Evolutionary conservation across 2,888 invertebrate genomes (phyloP).

Genomic region (Agapostemon virescens): DNA sequence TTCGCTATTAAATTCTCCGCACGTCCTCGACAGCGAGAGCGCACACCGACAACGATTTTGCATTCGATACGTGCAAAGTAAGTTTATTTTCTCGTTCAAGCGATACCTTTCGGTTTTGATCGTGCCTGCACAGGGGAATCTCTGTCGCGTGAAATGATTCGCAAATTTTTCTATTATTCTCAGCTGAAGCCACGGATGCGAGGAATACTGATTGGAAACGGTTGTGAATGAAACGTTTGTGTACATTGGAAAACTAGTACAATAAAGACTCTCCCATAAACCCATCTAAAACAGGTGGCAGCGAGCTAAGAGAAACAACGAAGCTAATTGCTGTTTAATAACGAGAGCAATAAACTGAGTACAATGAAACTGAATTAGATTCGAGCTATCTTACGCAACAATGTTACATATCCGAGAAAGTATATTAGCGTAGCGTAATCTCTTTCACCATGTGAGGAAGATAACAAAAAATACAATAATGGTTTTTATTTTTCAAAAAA

Average conservation of each 20-base stretch:
- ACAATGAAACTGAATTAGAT: neutral
- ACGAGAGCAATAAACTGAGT: neutral
- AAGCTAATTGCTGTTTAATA: neutral
- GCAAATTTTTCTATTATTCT: conserved; percentile 23
- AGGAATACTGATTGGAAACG: neutral
- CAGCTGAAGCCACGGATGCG: neutral
- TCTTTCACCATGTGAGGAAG: neutral
- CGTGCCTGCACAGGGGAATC: neutral
- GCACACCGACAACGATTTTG: conserved; percentile 37
- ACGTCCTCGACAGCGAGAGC: conserved; percentile 28
- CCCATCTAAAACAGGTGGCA: neutral
- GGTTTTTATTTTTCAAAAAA: neutral
- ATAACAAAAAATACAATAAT: neutral
- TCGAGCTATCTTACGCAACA: too few relatives aligned
- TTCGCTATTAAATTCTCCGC: conserved; percentile 42
- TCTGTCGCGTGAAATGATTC: neutral
- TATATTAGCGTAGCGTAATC: neutral
- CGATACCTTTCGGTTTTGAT: conserved; percentile 38
- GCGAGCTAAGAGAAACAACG: neutral
- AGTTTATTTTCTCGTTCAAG: conserved; percentile 34
- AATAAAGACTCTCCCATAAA: neutral
- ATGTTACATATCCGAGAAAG: neutral
- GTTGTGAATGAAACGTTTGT: neutral
- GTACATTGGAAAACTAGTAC: neutral
- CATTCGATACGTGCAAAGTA: conserved; percentile 43